Evolutionary conservation across 1,140 invertebrate species (phyloP), one percentile per base, ranked within the genome.

Genomic region (Triops cancriformis): DNA sequence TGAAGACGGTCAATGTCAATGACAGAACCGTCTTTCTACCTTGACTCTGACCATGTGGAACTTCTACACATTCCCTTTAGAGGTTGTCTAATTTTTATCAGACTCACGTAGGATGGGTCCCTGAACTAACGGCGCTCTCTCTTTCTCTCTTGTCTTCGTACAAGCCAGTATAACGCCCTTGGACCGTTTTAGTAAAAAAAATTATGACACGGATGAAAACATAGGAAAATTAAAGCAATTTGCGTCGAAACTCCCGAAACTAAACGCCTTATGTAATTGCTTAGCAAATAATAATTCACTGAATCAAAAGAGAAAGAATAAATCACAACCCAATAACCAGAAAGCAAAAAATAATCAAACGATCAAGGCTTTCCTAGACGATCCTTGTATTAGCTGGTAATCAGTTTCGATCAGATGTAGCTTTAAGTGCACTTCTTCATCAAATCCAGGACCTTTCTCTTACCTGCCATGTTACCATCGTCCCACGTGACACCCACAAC

Each of bases 1-100:
- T 64, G 23, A 64, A 64, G 51, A 64, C 51, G 51, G 51, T 64
- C 51, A 64, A 64, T 64, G 51, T 64, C 51, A 64, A 64, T 64
- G 51, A 64, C 51, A 64, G 51, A 64, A 64, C 51, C 51, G 51
- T 64, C 51, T 64, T 64, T 3, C 14, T 1, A 1, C 51, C 51
- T 64, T 64, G 51, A 64, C 51, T 14, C 23, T 23, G 51, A 64
- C 51, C 51, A 64, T 64, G 51, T 64, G 51, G 51, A 64, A 64
- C 51, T 64, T 23, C 18, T 23, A 23, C 23, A 64, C 51, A 18
- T 23, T n/a, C 6, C 23, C 9, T 23, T 64, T 64, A 14, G 18
- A 64, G 18, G 14, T 64, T 64, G 51, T 64, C 51, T 64, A 18
- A 64, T 9, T 64, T 64, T 64, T 64, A 18, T 18, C 14, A 64